These are phyloP conservation scores for Patagioenas fasciata DNA, from an alignment of 2,113 vertebrate genomes.

Conservation along the genomic window DNA sequence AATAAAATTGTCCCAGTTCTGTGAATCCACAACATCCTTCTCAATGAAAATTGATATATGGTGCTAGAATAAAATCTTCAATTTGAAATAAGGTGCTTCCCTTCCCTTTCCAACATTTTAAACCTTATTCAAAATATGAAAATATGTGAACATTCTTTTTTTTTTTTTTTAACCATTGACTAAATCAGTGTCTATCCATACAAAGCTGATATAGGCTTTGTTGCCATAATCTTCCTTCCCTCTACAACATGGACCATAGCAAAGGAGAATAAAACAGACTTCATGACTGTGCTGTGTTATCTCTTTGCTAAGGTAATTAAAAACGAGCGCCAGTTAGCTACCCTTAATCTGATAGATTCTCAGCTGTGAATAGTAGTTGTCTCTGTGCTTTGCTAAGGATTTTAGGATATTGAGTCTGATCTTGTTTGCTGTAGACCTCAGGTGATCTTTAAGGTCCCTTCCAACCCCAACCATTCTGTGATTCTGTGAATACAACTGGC, in stretches of 20 bases:
- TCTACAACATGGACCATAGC: neutral
- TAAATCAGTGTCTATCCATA: neutral
- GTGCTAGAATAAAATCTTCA: neutral
- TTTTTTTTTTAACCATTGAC: neutral
- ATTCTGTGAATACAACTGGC: no score
- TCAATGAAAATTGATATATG: neutral
- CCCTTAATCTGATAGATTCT: neutral
- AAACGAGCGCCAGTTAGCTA: neutral
- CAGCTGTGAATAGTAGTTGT: neutral
- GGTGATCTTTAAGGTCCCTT: no score
- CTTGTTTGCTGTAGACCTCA: neutral
- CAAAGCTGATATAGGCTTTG: rapidly evolving
- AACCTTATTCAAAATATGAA: neutral
- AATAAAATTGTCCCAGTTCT: neutral
- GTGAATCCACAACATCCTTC: neutral
- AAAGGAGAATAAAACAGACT: neutral
- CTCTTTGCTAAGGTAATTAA: neutral
- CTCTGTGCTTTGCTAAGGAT: neutral
- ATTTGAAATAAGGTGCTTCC: neutral
- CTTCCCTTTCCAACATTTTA: neutral
- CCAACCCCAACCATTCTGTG: no score
- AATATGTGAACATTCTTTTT: neutral
- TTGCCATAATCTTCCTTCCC: neutral
- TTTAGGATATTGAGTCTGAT: neutral
- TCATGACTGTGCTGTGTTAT: neutral